Conservation (phyloP, 2,113 vertebrate genomes). For the Limanda limanda region DNA sequence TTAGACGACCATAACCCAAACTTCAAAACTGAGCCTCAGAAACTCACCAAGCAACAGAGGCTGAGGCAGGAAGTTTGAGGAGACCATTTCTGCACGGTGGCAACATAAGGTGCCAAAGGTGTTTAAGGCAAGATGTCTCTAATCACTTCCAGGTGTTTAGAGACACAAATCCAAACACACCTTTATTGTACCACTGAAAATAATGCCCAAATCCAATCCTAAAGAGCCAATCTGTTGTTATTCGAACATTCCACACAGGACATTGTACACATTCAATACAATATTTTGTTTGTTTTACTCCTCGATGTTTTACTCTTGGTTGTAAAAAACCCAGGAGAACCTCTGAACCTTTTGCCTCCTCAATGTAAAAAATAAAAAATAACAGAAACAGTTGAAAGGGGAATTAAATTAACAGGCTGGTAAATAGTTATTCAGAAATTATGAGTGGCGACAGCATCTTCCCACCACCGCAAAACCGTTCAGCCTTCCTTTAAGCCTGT, state of each 20-base stretch:
- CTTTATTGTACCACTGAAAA: slow-evolving; percentile 36
- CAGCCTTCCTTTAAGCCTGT: slow-evolving; percentile 37
- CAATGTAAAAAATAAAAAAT: slow-evolving; percentile 65
- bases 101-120: slow-evolving; percentile 58
- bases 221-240: slow-evolving; percentile 38
- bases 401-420: slow-evolving; percentile 77
- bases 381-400: slow-evolving; percentile 53
- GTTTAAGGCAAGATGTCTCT: slow-evolving; percentile 41
- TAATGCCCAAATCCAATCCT: slow-evolving; percentile 60
- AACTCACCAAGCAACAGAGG: slow-evolving; percentile 46
- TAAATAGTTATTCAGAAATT: slow-evolving; percentile 73
- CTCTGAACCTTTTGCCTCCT: slow-evolving; percentile 77
- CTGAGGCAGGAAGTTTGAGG: slow-evolving; percentile 51
- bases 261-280: slow-evolving; percentile 48
- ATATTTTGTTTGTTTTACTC: slow-evolving; percentile 23
- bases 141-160: slow-evolving; percentile 34
- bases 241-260: slow-evolving; percentile 26
- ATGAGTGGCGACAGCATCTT: slow-evolving; percentile 59
- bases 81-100: slow-evolving; percentile 46
- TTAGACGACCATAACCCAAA: slow-evolving; percentile 57
- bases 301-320: slow-evolving; percentile 32
- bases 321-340: slow-evolving; percentile 81
- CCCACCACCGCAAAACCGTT: slow-evolving; percentile 65
- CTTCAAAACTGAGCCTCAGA: slow-evolving; percentile 43
- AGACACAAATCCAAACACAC: slow-evolving; percentile 42